Evolutionary conservation across 1,140 invertebrate species (phyloP), one percentile per base, ranked within the genome.

Genomic region (Oncopodura yosiiana): DNA sequence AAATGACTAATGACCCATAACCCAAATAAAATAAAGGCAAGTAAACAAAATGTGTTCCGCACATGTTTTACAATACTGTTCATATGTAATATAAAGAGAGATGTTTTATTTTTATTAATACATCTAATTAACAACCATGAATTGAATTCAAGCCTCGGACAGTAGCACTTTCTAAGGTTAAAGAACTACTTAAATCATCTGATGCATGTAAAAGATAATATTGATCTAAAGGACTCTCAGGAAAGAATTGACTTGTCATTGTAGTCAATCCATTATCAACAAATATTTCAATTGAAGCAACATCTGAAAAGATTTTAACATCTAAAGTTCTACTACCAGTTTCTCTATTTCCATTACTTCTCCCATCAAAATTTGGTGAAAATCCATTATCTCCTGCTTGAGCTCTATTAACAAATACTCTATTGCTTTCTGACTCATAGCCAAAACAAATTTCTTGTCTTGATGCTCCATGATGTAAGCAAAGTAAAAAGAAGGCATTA

Each of bases 401-500:
- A 0, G 18, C 44, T 16, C 61, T 36, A 34, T 62, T 53, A n/a
- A 62, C 39, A 51, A 54, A 50, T 11, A 49, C 37, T 19, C 23
- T 34, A 19, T 30, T n/a, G 6, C n/a, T 21, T 16, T 37, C 21
- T 2, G 18, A 4, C 14, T 60, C 53, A n/a, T 56, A 60, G 18
- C 52, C 60, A 16, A 54, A 27, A 29, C 61, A 59, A 34, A 59
- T 5, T 53, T 62, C 56, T 26, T 62, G 48, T 12, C 5, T n/a
- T 1, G 26, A 18, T 9, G n/a, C n/a, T n/a, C n/a, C 3, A 30
- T 59, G 58, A n/a, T 36, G 21, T 21, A 55, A 52, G 26, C 61
- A 59, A 27, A 62, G 14, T 1, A 34, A 34, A 12, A 62, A 52
- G 8, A 24, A 18, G 1, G 37, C 14, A 6, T n/a, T n/a, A n/a